These are phyloP conservation scores for Chrysogorgia sp. DNA, from an alignment of 92 coral and sea anemone species.

Conservation along the genomic window DNA sequence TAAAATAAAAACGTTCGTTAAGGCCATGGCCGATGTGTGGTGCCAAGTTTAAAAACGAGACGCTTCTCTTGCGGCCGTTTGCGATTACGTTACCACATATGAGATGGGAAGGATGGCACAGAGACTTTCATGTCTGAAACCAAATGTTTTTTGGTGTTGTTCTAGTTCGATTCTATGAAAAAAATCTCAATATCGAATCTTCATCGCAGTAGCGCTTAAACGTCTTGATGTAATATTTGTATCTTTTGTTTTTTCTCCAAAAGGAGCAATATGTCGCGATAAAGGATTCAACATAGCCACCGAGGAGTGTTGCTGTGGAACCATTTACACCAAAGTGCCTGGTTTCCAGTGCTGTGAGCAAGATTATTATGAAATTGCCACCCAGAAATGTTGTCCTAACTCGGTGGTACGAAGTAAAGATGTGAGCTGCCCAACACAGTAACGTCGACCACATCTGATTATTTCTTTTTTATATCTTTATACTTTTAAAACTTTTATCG, in stretches of 20 bases:
- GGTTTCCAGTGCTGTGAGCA: slow-evolving; percentile 29
- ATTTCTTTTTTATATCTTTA: no score
- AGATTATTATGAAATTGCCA: slow-evolving; percentile 19
- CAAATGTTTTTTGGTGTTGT: no score
- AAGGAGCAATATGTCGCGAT: slow-evolving; percentile 30
- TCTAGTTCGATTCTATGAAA: no score
- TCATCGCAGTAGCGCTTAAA: not conserved
- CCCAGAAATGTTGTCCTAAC: slow-evolving; percentile 32
- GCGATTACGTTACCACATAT: no score
- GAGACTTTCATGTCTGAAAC: no score
- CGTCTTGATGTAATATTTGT: not conserved
- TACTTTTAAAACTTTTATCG: no score
- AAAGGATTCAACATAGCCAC: slow-evolving; percentile 7
- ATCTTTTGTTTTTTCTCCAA: not conserved
- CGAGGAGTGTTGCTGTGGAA: slow-evolving; percentile 37
- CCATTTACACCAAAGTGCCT: not conserved
- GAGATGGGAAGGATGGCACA: not conserved
- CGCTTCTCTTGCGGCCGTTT: no score
- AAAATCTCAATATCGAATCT: no score
- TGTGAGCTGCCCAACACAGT: slow-evolving; percentile 17
- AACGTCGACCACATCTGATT: not conserved
- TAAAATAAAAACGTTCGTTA: no score
- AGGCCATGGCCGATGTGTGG: no score
- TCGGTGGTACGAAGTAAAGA: slow-evolving; percentile 11
- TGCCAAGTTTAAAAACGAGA: no score